Conservation (phyloP, 2,888 invertebrate genomes). For the Synergus gifuensis region DNA sequence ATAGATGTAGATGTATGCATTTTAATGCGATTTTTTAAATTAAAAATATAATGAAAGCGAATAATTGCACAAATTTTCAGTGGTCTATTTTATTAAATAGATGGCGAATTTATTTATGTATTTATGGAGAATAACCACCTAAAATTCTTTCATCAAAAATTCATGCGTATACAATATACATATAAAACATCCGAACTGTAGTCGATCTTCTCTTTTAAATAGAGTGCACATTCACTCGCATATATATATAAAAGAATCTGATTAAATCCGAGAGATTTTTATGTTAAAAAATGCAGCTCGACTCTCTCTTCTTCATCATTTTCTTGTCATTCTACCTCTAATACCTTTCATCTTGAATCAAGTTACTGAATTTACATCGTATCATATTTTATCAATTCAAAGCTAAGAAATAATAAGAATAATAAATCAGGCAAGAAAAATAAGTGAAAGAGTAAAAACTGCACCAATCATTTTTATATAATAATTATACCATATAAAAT, state of each 20-base stretch:
- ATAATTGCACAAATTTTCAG: no score
- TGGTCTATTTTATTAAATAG: no score
- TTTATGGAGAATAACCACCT: neutral
- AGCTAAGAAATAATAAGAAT: neutral
- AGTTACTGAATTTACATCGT: neutral
- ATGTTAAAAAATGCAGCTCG: neutral
- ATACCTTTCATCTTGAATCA: neutral
- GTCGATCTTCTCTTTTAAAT: neutral
- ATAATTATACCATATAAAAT: neutral
- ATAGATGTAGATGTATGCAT: no score
- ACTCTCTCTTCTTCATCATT: neutral
- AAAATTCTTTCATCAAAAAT: neutral
- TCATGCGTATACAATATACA: neutral
- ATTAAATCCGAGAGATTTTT: neutral
- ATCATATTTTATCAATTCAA: neutral
- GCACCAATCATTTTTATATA: neutral
- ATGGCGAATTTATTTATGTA: no score
- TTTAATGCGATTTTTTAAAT: no score
- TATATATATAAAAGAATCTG: neutral
- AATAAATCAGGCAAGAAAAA: neutral
- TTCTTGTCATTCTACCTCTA: neutral
- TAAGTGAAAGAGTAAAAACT: neutral
- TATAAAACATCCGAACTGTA: neutral
- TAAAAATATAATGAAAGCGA: no score
- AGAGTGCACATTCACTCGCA: neutral